phyloP scores from a whole-genome alignment of 2,113 vertebrate genomes.

The Chionis minor region DNA sequence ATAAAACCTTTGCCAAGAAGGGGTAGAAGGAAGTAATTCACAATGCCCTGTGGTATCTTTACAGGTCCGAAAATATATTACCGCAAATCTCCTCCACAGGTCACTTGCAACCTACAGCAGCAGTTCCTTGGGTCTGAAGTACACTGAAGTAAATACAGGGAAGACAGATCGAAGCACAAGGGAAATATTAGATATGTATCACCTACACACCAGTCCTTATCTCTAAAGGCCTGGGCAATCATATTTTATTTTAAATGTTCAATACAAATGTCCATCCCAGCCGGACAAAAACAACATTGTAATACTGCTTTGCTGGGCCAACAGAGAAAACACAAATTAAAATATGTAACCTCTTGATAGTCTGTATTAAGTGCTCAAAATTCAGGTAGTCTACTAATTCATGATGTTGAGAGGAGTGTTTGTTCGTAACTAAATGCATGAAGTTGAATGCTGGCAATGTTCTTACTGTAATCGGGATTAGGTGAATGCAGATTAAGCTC shows the following conservation, averaged over 20 bases:
- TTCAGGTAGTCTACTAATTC: background rate
- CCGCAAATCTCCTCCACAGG: background rate
- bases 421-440: background rate
- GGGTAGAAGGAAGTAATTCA: background rate
- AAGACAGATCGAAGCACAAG: background rate
- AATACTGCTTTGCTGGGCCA: background rate
- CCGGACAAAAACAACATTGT: accelerated
- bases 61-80: background rate
- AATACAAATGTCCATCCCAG: background rate
- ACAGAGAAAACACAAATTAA: background rate
- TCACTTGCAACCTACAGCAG: background rate
- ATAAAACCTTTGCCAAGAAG: background rate
- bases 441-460: background rate
- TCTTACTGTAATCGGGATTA: background rate
- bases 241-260: background rate
- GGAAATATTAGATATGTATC: background rate
- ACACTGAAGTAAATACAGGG: background rate
- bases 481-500: background rate
- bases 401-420: too few species aligned
- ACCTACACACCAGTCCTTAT: background rate
- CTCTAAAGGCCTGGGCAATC: background rate
- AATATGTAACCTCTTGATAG: background rate
- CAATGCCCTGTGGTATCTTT: background rate
- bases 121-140: background rate
- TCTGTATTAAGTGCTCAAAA: background rate